Base-by-base conservation (phyloP, 2,113 vertebrate genomes). In the Galeopterus variegatus region DNA sequence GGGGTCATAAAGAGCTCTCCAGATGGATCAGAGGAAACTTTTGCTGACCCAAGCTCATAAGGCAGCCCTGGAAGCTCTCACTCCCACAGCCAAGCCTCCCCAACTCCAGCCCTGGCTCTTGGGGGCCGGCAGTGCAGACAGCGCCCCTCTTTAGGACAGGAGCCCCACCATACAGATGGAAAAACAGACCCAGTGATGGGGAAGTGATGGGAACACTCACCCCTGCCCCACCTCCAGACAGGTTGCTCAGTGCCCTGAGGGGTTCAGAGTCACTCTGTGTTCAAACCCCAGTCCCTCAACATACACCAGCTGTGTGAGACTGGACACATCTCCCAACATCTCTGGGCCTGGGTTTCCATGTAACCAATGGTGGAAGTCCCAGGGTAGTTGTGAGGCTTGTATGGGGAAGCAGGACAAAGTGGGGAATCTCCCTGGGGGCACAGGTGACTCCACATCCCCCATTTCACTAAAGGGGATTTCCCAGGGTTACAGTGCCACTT, bases 271-370 rank as follows among this genome's bases (percentile, higher is more conserved):
- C 21, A 23, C 17, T 76, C 21, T 1, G 10, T 60, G 41, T 73
- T 80, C 77, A 41, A 21, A n/a, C 41, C 50, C 48, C 21, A 33
- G 72, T 21, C 69, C 21, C 67, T 1, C 5, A 12, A 4, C 1
- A 1, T 33, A 50, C 8, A 4, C 50, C 2, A 0, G 67, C 77
- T 36, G 23, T 28, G 79, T 41, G 54, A 26, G 0, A 0, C 2
- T 3, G 33, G 14, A 6, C 8, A 17, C n/a, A 41, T 0, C 3
- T 13, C 6, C 14, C 18, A 0, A 17, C 8, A 10, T 12, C 65
- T 17, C 75, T 52, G 60, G 45, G 54, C 79, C 24, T 73, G 48
- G 1, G 56, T 64, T 82, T 24, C 48, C 76, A 82, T 0, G 21
- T 5, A 36, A 21, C 48, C 31, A 24, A 19, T 1, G 15, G 5